Conservation (phyloP, 2,113 vertebrate genomes). For the Bambusicola thoracicus region DNA sequence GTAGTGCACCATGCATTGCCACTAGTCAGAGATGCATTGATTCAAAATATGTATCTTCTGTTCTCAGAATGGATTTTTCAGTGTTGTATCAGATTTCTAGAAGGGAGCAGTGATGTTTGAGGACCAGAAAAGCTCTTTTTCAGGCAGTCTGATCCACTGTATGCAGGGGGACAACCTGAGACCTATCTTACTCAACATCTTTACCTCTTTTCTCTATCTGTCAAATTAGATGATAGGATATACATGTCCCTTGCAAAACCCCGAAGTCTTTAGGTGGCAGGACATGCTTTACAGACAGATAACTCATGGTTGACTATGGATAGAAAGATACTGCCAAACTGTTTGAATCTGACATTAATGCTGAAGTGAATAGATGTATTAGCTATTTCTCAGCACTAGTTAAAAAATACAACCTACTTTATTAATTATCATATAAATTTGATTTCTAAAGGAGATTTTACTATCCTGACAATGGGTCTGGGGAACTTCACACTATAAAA, state of each 20-base stretch:
- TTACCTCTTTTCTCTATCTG: rapidly evolving
- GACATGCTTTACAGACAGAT: background rate
- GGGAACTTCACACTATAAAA: background rate
- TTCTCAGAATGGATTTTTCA: background rate
- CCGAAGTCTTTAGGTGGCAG: background rate
- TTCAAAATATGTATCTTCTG: background rate
- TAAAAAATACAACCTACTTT: background rate
- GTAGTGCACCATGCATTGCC: rapidly evolving
- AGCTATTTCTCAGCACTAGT: background rate
- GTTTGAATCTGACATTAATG: background rate
- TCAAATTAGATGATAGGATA: background rate
- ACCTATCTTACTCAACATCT: background rate
- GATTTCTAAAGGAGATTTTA: background rate
- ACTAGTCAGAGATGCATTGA: background rate
- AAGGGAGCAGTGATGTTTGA: background rate
- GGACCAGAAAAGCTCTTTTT: background rate
- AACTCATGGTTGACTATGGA: background rate
- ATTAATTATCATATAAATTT: background rate
- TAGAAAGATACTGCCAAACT: background rate
- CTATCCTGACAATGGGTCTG: background rate
- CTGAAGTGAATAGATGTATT: background rate
- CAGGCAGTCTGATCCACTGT: background rate
- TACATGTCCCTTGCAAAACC: background rate
- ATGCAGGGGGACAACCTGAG: background rate
- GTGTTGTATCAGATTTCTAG: background rate